Conservation (phyloP, 1,140 invertebrate species). For the Procambarus clarkii region DNA sequence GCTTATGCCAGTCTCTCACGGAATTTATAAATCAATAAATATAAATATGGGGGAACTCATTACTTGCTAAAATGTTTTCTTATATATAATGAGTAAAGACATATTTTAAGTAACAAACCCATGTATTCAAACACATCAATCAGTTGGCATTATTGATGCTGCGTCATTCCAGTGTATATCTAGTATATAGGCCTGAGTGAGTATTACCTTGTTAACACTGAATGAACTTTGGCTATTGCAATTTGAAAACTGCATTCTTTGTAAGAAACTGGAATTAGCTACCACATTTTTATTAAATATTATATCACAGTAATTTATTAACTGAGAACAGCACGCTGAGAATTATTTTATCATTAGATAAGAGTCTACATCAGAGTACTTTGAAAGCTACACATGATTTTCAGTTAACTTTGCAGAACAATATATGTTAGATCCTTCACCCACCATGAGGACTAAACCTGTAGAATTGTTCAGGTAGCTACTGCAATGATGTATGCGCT, state of each 20-base stretch:
- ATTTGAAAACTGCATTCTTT: not conserved
- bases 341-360: slow-evolving; percentile 29
- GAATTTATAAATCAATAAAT: not conserved
- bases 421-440: slow-evolving; percentile 48
- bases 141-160: not conserved
- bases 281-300: slow-evolving; percentile 15
- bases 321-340: slow-evolving; percentile 15
- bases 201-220: not conserved
- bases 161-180: not conserved
- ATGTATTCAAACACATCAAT: not conserved
- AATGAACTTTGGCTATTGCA: not conserved
- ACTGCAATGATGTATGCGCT: slow-evolving; percentile 56
- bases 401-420: not conserved
- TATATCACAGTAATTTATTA: slow-evolving; percentile 45
- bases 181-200: not conserved
- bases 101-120: not conserved
- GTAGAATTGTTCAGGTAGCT: slow-evolving; percentile 59
- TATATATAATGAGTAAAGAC: not conserved
- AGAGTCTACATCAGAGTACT: not conserved
- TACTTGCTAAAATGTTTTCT: not conserved
- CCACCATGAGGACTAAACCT: slow-evolving; percentile 45
- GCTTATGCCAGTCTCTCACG: not conserved
- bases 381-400: not conserved
- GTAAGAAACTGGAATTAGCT: slow-evolving; percentile 9
- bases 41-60: not conserved